Evolutionary conservation across 2,888 invertebrate genomes (phyloP).

Genomic region (Neoaliturus tenellus): DNA sequence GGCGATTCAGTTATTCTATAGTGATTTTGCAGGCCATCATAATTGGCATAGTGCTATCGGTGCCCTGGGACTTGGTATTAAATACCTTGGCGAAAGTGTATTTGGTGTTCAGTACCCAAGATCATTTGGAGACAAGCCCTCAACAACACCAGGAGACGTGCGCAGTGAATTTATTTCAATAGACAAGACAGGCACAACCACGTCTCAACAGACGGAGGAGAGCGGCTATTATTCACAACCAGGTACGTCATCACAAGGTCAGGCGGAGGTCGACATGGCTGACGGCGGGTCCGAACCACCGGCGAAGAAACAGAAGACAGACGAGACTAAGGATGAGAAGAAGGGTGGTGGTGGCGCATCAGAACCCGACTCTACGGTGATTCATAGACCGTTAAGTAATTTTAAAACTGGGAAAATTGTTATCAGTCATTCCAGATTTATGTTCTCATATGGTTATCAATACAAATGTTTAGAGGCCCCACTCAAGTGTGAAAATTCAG

Average conservation of each 20-base stretch:
- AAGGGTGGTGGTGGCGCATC: background rate
- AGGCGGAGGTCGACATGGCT: background rate
- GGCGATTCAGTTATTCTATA: background rate
- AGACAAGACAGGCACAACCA: background rate
- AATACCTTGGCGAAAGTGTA: background rate
- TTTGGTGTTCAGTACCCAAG: slow-evolving; percentile 7
- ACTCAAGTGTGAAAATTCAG: background rate
- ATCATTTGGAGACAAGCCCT: background rate
- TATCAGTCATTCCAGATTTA: background rate
- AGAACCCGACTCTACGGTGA: background rate
- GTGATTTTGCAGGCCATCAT: slow-evolving; percentile 15
- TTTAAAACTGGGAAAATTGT: background rate
- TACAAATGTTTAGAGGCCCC: background rate
- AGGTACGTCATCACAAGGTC: too few relatives aligned
- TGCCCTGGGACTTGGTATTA: slow-evolving; percentile 10
- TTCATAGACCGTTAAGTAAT: background rate
- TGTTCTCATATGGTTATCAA: background rate
- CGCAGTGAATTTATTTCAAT: background rate
- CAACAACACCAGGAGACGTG: background rate
- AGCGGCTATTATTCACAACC: too few relatives aligned
- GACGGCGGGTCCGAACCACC: background rate
- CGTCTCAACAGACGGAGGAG: too few relatives aligned
- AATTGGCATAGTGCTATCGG: background rate
- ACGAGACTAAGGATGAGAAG: background rate
- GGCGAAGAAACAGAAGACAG: background rate